Evolutionary conservation across 1,140 invertebrate genomes (phyloP).

Genomic region (Aphelinus certus): DNA sequence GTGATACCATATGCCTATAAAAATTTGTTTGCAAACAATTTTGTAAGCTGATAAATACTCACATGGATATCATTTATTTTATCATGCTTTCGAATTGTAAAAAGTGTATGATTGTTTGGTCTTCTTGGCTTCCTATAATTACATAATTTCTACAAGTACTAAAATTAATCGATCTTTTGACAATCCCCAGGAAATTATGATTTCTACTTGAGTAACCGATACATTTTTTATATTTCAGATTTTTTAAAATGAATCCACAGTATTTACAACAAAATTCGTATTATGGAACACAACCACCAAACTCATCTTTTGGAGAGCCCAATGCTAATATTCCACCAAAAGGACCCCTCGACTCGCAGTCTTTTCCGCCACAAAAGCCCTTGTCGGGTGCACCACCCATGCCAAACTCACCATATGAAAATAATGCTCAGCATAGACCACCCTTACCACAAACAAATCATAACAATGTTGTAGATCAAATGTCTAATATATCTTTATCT

Average conservation of each 20-base stretch:
- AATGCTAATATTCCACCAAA: slow-evolving; percentile 48
- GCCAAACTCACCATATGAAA: background rate
- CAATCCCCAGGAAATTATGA: too few relatives aligned
- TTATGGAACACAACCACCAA: slow-evolving; percentile 42
- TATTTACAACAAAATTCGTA: slow-evolving; percentile 46
- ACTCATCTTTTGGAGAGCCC: slow-evolving; percentile 42
- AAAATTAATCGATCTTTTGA: too few relatives aligned
- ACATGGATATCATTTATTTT: too few relatives aligned
- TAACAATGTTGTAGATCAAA: slow-evolving; percentile 50
- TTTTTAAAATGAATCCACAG: slow-evolving; percentile 54
- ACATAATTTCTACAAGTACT: too few relatives aligned
- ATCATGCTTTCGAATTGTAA: too few relatives aligned
- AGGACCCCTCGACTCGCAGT: slow-evolving; percentile 15
- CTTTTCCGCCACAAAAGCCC: slow-evolving; percentile 37
- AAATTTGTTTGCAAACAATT: background rate
- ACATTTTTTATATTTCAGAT: background rate
- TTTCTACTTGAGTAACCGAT: too few relatives aligned
- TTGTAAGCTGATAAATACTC: too few relatives aligned
- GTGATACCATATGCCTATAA: slow-evolving; percentile 10
- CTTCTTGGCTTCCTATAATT: too few relatives aligned
- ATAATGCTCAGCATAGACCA: background rate
- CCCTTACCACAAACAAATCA: slow-evolving; percentile 37
- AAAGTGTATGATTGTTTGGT: too few relatives aligned
- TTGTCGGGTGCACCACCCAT: slow-evolving; percentile 23
- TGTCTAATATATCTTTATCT: slow-evolving; percentile 48